phyloP scores from a whole-genome alignment of 1,140 invertebrate genomes.

The Linepithema humile region DNA sequence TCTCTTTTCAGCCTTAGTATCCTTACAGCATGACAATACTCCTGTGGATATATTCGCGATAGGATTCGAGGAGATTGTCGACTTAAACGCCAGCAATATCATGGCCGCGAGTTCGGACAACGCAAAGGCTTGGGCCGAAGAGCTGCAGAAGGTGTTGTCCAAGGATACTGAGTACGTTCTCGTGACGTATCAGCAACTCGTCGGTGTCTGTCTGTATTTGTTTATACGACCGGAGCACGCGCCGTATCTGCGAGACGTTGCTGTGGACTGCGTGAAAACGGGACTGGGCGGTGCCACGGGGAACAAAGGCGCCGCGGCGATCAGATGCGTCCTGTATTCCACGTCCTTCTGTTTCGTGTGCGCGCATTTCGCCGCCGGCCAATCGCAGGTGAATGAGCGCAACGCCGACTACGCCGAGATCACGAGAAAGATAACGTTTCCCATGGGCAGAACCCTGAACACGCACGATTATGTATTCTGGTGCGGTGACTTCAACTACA shows the following conservation, averaged over 20 bases:
- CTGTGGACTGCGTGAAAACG: conserved; percentile 98
- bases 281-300: conserved; percentile 97
- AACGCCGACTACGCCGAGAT: conserved; percentile 99
- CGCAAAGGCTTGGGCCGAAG: conserved; percentile 97
- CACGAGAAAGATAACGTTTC: conserved; percentile 95
- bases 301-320: conserved; percentile 98
- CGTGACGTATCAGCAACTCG: conserved; percentile 97
- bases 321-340: conserved; percentile 95
- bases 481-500: conserved; percentile 99
- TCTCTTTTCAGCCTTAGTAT: conserved; percentile 84
- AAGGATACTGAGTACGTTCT: conserved; percentile 95
- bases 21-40: conserved; percentile 85
- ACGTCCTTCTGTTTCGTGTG: conserved; percentile 99
- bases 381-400: conserved; percentile 96
- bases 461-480: conserved; percentile 99
- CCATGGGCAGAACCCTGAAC: conserved; percentile 95
- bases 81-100: conserved; percentile 99
- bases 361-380: conserved; percentile 99
- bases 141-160: conserved; percentile 96
- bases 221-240: conserved; percentile 96
- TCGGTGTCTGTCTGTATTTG: conserved; percentile 98
- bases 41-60: conserved; percentile 97
- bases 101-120: conserved; percentile 98
- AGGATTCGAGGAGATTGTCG: conserved; percentile 99
- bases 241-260: conserved; percentile 95